Evolutionary conservation across 2,888 invertebrate genomes (phyloP), one percentile per base, ranked within the genome.

Genomic region (Julus scanicus): DNA sequence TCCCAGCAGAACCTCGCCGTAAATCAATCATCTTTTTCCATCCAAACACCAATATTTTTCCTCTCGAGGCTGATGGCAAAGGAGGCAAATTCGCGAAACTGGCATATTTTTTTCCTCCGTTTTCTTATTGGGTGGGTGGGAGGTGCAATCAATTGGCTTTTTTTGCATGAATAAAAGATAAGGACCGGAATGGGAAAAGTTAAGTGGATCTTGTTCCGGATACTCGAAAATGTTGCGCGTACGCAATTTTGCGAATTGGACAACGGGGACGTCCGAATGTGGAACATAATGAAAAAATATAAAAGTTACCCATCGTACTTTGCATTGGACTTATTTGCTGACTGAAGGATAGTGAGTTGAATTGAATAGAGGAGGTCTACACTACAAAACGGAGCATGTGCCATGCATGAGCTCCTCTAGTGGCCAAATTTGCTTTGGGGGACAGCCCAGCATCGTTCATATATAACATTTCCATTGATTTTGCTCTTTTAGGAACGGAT

Each of bases 21-120:
- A 71, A 71, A 71, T 71, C 71, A 71, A 71, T 71, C 71, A 71
- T 71, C 71, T 71, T 71, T 71, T 71, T 71, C 71, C 71, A 71
- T n/a, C 63, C 63, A 63, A 63, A 71, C 9, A 71, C 71, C 71
- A 71, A 71, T 71, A 71, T 71, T 71, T 71, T 71, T n/a, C 29
- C 71, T 71, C 29, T 8, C 71, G 71, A 63, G 63, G 20, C 44
- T 44, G 44, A 20, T 63, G 17, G n/a, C 20, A 15, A 13, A 17
- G 17, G 9, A 71, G 71, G 71, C 71, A 71, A 71, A 57, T 57
- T 57, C n/a, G n/a, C 15, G 6, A 53, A 53, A 63, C n/a, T 17
- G 17, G 63, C n/a, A 63, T 63, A 20, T 63, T 63, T 63, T n/a
- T 20, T 20, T n/a, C 20, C 63, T 1, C n/a, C n/a, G 63, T 20